phyloP scores from a whole-genome alignment of 2,797 vertebrate species.

The Labeo calbasu region DNA sequence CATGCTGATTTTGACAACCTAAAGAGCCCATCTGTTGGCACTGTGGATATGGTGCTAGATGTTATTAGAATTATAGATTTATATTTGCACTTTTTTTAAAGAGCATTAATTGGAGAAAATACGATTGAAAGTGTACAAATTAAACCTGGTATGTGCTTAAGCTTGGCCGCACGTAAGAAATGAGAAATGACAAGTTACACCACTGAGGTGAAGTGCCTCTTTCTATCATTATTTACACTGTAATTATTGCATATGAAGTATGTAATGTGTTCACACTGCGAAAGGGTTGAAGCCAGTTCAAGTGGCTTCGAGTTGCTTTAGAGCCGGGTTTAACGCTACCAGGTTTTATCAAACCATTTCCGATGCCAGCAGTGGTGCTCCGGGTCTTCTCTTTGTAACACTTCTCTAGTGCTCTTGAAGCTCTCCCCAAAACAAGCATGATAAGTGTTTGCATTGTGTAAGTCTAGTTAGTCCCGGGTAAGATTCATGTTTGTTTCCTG shows the following conservation, averaged over 20 bases:
- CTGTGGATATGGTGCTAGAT: slow-evolving; percentile 60
- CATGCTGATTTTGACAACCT: slow-evolving; percentile 70
- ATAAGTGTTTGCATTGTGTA: slow-evolving; percentile 91
- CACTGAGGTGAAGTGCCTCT: slow-evolving; percentile 17
- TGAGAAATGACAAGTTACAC: neutral
- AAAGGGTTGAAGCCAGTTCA: slow-evolving; percentile 3
- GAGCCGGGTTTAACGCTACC: slow-evolving; percentile 53
- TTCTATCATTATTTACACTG: neutral
- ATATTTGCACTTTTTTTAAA: slow-evolving; percentile 18
- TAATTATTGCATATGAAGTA: neutral
- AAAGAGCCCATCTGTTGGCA: slow-evolving; percentile 93
- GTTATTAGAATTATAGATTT: neutral
- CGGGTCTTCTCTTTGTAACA: slow-evolving; percentile 86
- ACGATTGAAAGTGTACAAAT: slow-evolving; percentile 6
- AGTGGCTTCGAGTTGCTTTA: slow-evolving; percentile 29
- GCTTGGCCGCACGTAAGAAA: slow-evolving; percentile 52
- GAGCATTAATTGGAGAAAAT: slow-evolving; percentile 1
- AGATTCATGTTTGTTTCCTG: slow-evolving; percentile 98
- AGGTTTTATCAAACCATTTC: slow-evolving; percentile 57
- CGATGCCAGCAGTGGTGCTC: slow-evolving; percentile 94
- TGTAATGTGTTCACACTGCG: neutral
- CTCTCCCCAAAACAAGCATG: slow-evolving; percentile 90
- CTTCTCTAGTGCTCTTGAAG: slow-evolving; percentile 77
- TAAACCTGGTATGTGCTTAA: slow-evolving; percentile 67
- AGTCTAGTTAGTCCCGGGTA: slow-evolving; percentile 87